Conservation (phyloP, 2,113 vertebrate genomes). For the Pelvicachromis taeniatus region DNA sequence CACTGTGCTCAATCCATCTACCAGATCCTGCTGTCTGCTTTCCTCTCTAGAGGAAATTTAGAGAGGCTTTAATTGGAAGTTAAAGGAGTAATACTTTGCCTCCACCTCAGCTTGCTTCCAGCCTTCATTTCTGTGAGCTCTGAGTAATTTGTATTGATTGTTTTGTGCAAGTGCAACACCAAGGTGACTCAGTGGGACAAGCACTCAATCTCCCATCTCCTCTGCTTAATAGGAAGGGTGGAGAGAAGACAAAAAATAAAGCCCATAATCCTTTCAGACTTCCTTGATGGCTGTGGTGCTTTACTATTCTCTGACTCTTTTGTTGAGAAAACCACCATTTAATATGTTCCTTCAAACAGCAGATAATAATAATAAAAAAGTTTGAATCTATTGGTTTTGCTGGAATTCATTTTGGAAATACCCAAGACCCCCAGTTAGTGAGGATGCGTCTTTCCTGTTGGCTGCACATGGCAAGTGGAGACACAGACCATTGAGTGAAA, state of each 20-base stretch:
- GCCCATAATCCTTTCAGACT: background rate
- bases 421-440: background rate
- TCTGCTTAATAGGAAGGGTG: background rate
- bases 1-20: background rate
- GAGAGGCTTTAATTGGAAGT: slow-evolving; percentile 5
- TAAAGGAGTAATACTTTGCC: slow-evolving; percentile 30
- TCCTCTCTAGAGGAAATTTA: background rate
- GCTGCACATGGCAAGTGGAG: background rate
- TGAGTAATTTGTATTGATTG: slow-evolving; percentile 58
- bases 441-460: slow-evolving; percentile 8
- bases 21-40: background rate
- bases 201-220: slow-evolving; percentile 1
- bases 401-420: background rate
- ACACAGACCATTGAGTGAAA: slow-evolving; percentile 6
- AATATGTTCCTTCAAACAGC: background rate
- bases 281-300: background rate
- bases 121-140: background rate
- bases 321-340: background rate
- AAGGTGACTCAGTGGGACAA: slow-evolving; percentile 24
- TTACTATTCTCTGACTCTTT: background rate
- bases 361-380: background rate
- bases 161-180: slow-evolving; percentile 18
- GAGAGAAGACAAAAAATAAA: background rate
- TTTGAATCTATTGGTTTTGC: background rate
- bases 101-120: background rate